Evolutionary conservation across 2,113 vertebrate genomes (phyloP).

Genomic region (Hippoglossus stenolepis): DNA sequence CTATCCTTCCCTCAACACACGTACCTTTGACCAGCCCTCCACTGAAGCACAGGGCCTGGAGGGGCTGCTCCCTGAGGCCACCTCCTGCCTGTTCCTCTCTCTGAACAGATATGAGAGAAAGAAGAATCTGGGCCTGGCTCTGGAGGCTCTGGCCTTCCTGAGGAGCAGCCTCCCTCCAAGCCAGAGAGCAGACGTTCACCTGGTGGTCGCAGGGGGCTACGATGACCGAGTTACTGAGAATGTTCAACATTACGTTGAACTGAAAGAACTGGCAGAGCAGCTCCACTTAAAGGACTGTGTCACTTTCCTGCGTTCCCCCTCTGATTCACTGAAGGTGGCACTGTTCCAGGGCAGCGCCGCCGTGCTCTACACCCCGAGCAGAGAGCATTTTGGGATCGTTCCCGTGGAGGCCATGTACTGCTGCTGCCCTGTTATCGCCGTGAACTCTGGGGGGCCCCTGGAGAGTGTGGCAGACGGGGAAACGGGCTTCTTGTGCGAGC

Average conservation of each 20-base stretch:
- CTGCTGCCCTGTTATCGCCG: constrained; percentile 92
- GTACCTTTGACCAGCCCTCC: constrained; percentile 82
- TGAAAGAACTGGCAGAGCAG: constrained; percentile 82
- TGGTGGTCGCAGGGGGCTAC: constrained; percentile 95
- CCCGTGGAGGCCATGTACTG: constrained; percentile 97
- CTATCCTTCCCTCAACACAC: constrained; percentile 92
- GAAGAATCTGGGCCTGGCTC: constrained; percentile 90
- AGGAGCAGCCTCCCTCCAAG: constrained; percentile 75
- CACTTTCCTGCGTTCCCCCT: constrained; percentile 93
- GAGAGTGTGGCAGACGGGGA: constrained; percentile 89
- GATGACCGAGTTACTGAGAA: constrained; percentile 93
- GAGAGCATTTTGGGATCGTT: constrained; percentile 98
- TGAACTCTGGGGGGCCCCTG: constrained; percentile 94
- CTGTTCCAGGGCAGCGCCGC: constrained; percentile 85
- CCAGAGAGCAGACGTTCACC: constrained; percentile 86
- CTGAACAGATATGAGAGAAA: constrained; percentile 98
- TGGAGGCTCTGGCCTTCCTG: constrained; percentile 86
- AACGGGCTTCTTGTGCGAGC: constrained; percentile 93
- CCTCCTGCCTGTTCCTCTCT: constrained; percentile 91
- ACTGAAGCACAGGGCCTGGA: constrained; percentile 75
- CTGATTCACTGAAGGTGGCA: constrained; percentile 90
- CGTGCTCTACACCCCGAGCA: constrained; percentile 95
- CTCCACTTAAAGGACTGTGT: constrained; percentile 82
- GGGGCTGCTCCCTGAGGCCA: constrained; percentile 84
- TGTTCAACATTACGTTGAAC: constrained; percentile 89